These are phyloP conservation scores for Orientallactaga sibirica DNA, from an alignment of 2,797 vertebrate genomes.

Conservation along the genomic window DNA sequence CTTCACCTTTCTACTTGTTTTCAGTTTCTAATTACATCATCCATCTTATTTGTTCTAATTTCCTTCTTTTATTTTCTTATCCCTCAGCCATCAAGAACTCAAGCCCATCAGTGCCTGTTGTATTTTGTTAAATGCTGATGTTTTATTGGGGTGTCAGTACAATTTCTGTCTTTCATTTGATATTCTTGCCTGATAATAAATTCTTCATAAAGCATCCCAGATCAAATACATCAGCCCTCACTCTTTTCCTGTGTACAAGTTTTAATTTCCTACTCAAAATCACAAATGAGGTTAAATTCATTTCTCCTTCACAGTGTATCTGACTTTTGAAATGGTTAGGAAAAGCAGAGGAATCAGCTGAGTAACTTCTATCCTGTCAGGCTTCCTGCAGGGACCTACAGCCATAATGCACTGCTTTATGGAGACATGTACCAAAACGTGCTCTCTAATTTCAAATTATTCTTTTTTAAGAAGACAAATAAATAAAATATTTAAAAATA, in stretches of 20 bases:
- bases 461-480: neutral
- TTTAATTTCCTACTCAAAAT: conserved; percentile 83
- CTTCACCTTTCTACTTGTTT: conserved; percentile 35
- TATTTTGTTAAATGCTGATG: conserved; percentile 77
- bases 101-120: conserved; percentile 63
- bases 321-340: conserved; percentile 52
- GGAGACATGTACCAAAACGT: neutral
- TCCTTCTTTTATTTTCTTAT: conserved; percentile 77
- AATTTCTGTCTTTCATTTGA: conserved; percentile 79
- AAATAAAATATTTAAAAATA: neutral
- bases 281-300: conserved; percentile 72
- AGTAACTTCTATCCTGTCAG: neutral
- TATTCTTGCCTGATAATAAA: conserved; percentile 79
- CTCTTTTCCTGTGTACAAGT: conserved; percentile 75
- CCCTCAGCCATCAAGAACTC: conserved; percentile 69
- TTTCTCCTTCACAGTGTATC: neutral
- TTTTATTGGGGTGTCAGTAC: conserved; percentile 71
- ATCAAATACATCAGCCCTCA: conserved; percentile 63
- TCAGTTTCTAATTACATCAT: conserved; percentile 79
- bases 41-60: conserved; percentile 82
- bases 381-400: neutral
- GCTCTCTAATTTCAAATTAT: conserved; percentile 9
- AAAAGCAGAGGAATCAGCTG: neutral
- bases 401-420: neutral
- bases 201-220: conserved; percentile 77